Percentiles rank a stretch among this genome's conserved stretches.
phyloP scores from a whole-genome alignment of 2,113 vertebrate genomes.

The Protomyctophum bolini region DNA sequence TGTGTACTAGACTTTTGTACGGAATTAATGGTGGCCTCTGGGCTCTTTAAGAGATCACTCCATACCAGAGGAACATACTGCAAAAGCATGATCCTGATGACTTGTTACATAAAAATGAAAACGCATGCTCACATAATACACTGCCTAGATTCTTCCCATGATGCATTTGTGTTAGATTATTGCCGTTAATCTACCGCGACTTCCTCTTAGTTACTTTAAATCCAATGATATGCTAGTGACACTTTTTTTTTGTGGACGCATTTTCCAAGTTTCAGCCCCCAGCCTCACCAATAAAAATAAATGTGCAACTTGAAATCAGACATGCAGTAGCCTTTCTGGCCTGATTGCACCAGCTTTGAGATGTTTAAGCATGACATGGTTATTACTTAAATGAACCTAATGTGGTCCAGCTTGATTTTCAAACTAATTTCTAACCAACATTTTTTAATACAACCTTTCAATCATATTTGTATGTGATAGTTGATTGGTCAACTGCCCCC shows the following conservation, averaged over 20 bases:
- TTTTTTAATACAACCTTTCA: conserved; percentile 3
- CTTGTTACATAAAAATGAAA: conserved; percentile 56
- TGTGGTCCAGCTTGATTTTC: not conserved
- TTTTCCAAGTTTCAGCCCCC: not conserved
- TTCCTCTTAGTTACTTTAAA: conserved; percentile 23
- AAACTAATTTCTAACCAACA: not conserved
- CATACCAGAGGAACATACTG: conserved; percentile 41
- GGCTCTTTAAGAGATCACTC: conserved; percentile 38
- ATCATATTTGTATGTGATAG: conserved; percentile 7
- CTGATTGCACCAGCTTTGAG: conserved; percentile 25
- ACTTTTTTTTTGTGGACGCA: no score
- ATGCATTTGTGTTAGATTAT: conserved; percentile 69
- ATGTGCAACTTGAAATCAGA: no score
- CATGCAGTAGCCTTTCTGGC: no score
- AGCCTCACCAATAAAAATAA: not conserved
- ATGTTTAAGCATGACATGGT: not conserved
- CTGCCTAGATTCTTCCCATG: conserved; percentile 47
- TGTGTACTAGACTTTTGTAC: conserved; percentile 1
- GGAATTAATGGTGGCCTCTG: not conserved
- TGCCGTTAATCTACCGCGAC: conserved; percentile 44
- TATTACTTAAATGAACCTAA: not conserved
- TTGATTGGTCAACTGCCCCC: conserved; percentile 18
- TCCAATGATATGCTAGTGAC: not conserved
- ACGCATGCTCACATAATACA: conserved; percentile 8
- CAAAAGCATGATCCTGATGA: conserved; percentile 47